Conservation (phyloP, 1,140 invertebrate genomes). For the Drosophila pruinosa region DNA sequence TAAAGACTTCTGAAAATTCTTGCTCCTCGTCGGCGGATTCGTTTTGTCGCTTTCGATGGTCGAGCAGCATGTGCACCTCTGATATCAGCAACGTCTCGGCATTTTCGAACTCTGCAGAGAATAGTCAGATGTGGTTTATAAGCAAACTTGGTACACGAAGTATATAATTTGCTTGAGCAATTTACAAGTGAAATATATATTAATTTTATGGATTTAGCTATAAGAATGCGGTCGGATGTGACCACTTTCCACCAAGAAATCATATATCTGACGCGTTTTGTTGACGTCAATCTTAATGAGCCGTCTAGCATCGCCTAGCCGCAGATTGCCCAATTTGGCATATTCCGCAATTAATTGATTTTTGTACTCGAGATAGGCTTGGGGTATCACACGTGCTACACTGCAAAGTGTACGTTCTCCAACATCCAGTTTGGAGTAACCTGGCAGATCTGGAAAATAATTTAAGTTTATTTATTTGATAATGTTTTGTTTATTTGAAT, state of each 20-base stretch:
- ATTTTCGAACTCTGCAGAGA: conserved; percentile 97
- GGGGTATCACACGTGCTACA: conserved; percentile 88
- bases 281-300: conserved; percentile 97
- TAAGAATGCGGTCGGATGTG: conserved; percentile 85
- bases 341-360: conserved; percentile 89
- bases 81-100: conserved; percentile 98
- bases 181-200: conserved; percentile 66
- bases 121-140: neutral
- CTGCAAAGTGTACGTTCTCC: conserved; percentile 91
- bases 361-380: conserved; percentile 91
- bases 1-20: conserved; percentile 98
- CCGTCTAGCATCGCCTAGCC: conserved; percentile 90
- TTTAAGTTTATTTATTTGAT: neutral
- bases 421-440: conserved; percentile 89
- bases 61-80: conserved; percentile 98
- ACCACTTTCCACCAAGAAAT: conserved; percentile 90
- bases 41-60: conserved; percentile 98
- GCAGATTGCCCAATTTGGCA: conserved; percentile 88
- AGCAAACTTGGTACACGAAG: neutral
- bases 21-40: conserved; percentile 99
- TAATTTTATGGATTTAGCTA: conserved; percentile 32
- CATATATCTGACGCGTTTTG: conserved; percentile 95
- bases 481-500: neutral
- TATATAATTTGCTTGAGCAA: conserved; percentile 9
- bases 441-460: conserved; percentile 87